Conservation (phyloP, 2,797 vertebrate species). For the Labroides dimidiatus region DNA sequence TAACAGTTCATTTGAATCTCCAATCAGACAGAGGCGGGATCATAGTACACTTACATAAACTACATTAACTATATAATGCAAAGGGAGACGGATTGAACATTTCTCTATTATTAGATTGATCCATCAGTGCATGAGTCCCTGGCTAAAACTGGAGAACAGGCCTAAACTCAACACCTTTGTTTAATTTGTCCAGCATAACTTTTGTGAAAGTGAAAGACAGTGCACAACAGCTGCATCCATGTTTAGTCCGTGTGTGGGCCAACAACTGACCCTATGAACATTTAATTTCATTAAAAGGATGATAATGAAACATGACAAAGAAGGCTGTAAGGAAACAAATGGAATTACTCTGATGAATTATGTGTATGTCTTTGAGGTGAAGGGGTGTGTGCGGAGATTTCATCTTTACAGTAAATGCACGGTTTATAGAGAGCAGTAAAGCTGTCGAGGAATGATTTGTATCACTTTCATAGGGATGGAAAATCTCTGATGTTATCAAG, state of each 20-base stretch:
- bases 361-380: neutral
- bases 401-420: neutral
- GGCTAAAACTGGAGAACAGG: neutral
- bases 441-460: neutral
- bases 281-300: slow-evolving; percentile 28
- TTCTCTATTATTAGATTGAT: too few species aligned
- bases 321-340: slow-evolving; percentile 26
- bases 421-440: slow-evolving; percentile 4
- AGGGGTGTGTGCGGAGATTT: neutral
- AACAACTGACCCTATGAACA: slow-evolving; percentile 13
- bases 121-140: neutral
- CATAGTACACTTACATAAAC: neutral
- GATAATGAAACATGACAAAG: slow-evolving; percentile 14
- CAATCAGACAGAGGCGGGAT: too few species aligned
- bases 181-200: neutral
- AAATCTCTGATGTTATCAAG: neutral
- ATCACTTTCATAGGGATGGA: too few species aligned
- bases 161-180: neutral
- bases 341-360: slow-evolving; percentile 25
- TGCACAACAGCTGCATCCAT: neutral
- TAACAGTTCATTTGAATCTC: too few species aligned
- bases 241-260: neutral
- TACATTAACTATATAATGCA: too few species aligned
- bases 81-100: too few species aligned
- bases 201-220: too few species aligned